Evolutionary conservation across 2,113 vertebrate genomes (phyloP).

Genomic region (Chionis minor): DNA sequence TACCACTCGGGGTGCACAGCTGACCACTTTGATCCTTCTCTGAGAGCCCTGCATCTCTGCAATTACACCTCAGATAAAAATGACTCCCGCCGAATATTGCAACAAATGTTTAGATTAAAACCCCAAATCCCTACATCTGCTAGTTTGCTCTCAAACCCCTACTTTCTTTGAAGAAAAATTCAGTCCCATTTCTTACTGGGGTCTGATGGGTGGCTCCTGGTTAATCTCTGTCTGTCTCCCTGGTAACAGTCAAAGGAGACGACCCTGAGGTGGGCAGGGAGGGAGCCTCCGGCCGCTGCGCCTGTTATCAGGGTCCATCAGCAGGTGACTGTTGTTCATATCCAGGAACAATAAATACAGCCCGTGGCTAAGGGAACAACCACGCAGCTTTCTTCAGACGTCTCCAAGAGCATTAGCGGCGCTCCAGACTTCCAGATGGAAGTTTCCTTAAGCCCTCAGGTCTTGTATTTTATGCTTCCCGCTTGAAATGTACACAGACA

Average conservation of each 20-base stretch:
- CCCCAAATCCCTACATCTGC: background rate
- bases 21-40: slow-evolving; percentile 16
- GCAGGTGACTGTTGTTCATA: slow-evolving; percentile 30
- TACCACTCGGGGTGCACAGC: fast-evolving
- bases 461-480: background rate
- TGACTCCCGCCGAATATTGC: background rate
- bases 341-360: slow-evolving; percentile 38
- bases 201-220: slow-evolving; percentile 30
- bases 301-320: slow-evolving; percentile 55
- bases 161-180: slow-evolving; percentile 47
- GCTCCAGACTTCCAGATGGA: background rate
- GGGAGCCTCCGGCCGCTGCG: background rate
- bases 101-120: slow-evolving; percentile 23
- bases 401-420: background rate
- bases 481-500: background rate
- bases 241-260: slow-evolving; percentile 27
- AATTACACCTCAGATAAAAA: slow-evolving; percentile 13
- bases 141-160: background rate
- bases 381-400: background rate
- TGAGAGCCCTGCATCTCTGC: background rate
- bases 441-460: background rate
- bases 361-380: background rate
- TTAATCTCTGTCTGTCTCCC: slow-evolving; percentile 65
- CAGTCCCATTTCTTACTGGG: background rate
- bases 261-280: background rate